A percentile compares a stretch with the other conserved stretches of the same genome.
phyloP scores from a whole-genome alignment of 2,888 invertebrate species.

The Acleris emargana region DNA sequence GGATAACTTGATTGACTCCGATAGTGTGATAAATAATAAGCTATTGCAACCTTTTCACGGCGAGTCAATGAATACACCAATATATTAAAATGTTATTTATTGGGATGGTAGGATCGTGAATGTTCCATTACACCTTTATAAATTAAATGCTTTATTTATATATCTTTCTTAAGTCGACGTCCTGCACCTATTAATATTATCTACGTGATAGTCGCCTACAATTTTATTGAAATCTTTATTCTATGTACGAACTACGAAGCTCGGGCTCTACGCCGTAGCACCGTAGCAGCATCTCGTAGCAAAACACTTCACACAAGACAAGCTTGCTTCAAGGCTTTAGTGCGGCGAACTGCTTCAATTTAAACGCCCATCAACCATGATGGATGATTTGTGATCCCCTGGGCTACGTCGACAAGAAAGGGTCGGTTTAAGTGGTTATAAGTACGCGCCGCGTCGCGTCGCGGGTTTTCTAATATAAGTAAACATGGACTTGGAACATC shows the following conservation, averaged over 20 bases:
- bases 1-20: slow-evolving; percentile 6
- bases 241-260: no score
- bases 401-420: slow-evolving; percentile 30
- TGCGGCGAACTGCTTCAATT: slow-evolving; percentile 15
- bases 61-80: neutral
- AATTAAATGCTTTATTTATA: no score
- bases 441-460: slow-evolving; percentile 14
- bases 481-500: slow-evolving; percentile 5
- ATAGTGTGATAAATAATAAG: slow-evolving; percentile 9
- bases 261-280: slow-evolving; percentile 15
- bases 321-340: slow-evolving; percentile 13
- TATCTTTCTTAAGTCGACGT: no score
- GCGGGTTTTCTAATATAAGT: neutral
- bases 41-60: slow-evolving; percentile 7
- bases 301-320: no score
- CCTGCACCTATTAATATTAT: no score
- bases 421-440: slow-evolving; percentile 5
- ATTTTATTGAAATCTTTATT: neutral
- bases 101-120: neutral
- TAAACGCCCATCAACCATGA: slow-evolving; percentile 24
- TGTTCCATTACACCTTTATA: no score
- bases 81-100: neutral
- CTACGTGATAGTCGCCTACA: no score
- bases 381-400: slow-evolving; percentile 28
- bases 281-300: slow-evolving; percentile 4